phyloP scores from a whole-genome alignment of 2,113 vertebrate species.

The Potamarius usumacintae region DNA sequence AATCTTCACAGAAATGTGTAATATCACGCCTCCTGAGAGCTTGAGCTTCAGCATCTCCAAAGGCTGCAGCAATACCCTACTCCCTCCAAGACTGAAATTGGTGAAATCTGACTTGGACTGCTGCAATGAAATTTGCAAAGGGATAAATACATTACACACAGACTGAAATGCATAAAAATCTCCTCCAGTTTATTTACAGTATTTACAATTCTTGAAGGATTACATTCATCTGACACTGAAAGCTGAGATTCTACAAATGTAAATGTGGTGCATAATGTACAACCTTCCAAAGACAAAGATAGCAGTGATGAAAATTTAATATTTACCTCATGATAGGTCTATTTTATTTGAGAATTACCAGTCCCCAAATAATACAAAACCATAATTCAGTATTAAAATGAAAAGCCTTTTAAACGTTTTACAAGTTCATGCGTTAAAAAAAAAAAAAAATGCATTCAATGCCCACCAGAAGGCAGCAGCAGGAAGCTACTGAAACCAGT shows the following conservation, averaged over 20 bases:
- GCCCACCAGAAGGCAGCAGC: slow-evolving; percentile 48
- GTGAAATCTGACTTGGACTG: neutral
- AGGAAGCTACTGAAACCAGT: neutral
- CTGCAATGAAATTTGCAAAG: neutral
- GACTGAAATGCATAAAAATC: slow-evolving; percentile 52
- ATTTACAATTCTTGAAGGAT: slow-evolving; percentile 59
- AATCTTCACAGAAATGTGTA: neutral
- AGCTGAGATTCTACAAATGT: slow-evolving; percentile 36
- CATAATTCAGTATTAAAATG: slow-evolving; percentile 14
- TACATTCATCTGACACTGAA: slow-evolving; percentile 62
- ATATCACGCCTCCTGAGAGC: neutral
- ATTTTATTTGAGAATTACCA: slow-evolving; percentile 7
- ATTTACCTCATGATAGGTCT: slow-evolving; percentile 1
- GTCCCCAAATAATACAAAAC: slow-evolving; percentile 11
- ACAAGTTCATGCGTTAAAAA: neutral
- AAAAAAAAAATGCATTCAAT: slow-evolving; percentile 12
- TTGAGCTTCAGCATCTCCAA: neutral
- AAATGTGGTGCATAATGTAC: slow-evolving; percentile 27
- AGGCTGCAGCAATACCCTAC: neutral
- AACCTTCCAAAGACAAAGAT: slow-evolving; percentile 29
- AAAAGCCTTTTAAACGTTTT: slow-evolving; percentile 5
- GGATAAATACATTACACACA: neutral
- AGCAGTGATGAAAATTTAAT: slow-evolving; percentile 26
- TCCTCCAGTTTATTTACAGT: slow-evolving; percentile 69
- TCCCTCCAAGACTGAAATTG: neutral